Percentiles rank a stretch among this genome's conserved stretches.
phyloP scores from a whole-genome alignment of 2,888 invertebrate species.

The Ceramica pisi region DNA sequence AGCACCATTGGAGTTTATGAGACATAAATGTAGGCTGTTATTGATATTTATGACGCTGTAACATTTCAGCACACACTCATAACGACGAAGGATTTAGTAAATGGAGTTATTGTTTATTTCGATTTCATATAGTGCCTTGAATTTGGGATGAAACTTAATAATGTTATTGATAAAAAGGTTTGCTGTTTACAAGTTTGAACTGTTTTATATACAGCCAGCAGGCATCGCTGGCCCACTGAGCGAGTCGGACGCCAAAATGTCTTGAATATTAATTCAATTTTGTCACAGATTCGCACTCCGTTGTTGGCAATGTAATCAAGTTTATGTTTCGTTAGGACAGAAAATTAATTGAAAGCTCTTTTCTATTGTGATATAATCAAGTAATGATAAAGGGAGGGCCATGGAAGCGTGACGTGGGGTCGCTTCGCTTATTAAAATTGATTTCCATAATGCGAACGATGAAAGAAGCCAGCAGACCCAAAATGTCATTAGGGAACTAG shows the following conservation, averaged over 20 bases:
- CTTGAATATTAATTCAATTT: slow-evolving; percentile 44
- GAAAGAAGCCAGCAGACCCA: slow-evolving; percentile 35
- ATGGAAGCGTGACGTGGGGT: slow-evolving; percentile 43
- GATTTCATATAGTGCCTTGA: slow-evolving; percentile 10
- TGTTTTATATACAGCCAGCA: slow-evolving; percentile 13
- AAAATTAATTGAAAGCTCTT: slow-evolving; percentile 61
- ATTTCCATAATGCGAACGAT: slow-evolving; percentile 45
- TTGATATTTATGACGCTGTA: slow-evolving; percentile 26
- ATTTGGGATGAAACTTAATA: not conserved
- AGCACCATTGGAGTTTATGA: slow-evolving; percentile 37
- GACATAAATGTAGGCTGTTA: slow-evolving; percentile 14
- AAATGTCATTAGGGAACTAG: slow-evolving; percentile 51
- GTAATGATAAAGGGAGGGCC: slow-evolving; percentile 45
- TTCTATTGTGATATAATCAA: slow-evolving; percentile 57
- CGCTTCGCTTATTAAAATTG: slow-evolving; percentile 58
- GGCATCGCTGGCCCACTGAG: not conserved
- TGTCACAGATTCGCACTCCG: slow-evolving; percentile 52
- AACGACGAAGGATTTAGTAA: slow-evolving; percentile 20
- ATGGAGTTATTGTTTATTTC: slow-evolving; percentile 13
- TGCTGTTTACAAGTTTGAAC: slow-evolving; percentile 32
- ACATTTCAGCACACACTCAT: slow-evolving; percentile 17
- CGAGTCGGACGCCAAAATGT: slow-evolving; percentile 15
- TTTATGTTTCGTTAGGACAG: slow-evolving; percentile 39
- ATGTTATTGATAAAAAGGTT: slow-evolving; percentile 8
- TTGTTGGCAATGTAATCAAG: slow-evolving; percentile 54